Evolutionary conservation across 1,140 invertebrate species (phyloP).

Genomic region (Conus ventricosus): DNA sequence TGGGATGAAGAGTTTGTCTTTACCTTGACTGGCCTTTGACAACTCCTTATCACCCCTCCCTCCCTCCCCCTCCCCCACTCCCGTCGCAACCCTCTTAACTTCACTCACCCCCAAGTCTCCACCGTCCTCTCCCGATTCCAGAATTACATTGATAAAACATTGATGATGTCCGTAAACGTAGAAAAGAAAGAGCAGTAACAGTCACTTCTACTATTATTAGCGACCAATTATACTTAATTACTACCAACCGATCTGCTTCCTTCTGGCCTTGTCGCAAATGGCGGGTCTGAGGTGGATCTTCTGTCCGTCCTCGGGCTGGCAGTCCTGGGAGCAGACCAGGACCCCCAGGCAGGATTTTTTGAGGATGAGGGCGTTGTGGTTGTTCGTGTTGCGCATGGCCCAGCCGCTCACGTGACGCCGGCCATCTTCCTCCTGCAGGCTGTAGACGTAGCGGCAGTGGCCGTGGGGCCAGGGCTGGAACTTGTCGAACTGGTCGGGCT

Average conservation of each 20-base stretch:
- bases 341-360: conserved; percentile 98
- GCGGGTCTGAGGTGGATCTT: conserved; percentile 93
- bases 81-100: too few relatives aligned
- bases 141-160: too few relatives aligned
- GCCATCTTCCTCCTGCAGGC: conserved; percentile 88
- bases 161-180: too few relatives aligned
- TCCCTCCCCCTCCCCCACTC: too few relatives aligned
- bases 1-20: too few relatives aligned
- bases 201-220: too few relatives aligned
- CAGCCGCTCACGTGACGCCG: conserved; percentile 94
- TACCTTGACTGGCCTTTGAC: too few relatives aligned
- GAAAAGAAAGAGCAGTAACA: too few relatives aligned
- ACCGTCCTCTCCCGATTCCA: too few relatives aligned
- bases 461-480: conserved; percentile 98
- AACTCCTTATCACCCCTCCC: too few relatives aligned
- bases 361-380: conserved; percentile 97
- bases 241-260: conserved; percentile 92
- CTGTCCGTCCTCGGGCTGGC: conserved; percentile 87
- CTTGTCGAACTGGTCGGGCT: conserved; percentile 86
- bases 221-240: too few relatives aligned
- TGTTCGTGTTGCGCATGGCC: conserved; percentile 99
- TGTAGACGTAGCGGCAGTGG: conserved; percentile 91
- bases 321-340: conserved; percentile 90
- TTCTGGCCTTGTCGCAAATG: conserved; percentile 97
- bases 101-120: too few relatives aligned